phyloP scores from a whole-genome alignment of 2,113 vertebrate genomes.

The Mustelus asterias region DNA sequence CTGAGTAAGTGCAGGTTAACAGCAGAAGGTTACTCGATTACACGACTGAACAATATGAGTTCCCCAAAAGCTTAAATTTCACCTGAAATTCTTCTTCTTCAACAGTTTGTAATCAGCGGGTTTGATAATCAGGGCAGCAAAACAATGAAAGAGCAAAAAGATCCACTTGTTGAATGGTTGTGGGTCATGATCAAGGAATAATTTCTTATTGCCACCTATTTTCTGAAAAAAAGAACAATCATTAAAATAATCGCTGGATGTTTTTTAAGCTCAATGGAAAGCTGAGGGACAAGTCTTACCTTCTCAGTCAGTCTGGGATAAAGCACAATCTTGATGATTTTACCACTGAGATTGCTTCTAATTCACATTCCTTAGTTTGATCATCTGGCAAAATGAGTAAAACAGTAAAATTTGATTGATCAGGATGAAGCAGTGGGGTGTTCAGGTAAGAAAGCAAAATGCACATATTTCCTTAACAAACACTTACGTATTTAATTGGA shows the following conservation, averaged over 20 bases:
- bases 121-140: neutral
- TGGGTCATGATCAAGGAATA: neutral
- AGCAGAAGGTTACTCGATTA: neutral
- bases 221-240: neutral
- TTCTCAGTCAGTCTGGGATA: neutral
- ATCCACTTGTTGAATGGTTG: neutral
- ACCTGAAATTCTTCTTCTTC: neutral
- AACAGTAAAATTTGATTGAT: neutral
- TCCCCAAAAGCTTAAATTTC: neutral
- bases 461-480: neutral
- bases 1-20: neutral
- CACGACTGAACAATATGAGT: neutral
- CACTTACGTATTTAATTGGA: neutral
- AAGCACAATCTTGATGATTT: neutral
- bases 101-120: neutral
- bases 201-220: neutral
- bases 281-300: neutral
- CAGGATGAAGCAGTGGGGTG: neutral
- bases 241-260: neutral
- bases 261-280: neutral
- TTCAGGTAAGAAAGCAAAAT: neutral
- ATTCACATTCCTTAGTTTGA: neutral
- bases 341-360: neutral
- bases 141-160: neutral
- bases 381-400: neutral